A percentile compares a stretch with the other conserved stretches of the same genome.
Conservation (phyloP, 2,797 vertebrate genomes). For the Takifugu ocellatus region DNA sequence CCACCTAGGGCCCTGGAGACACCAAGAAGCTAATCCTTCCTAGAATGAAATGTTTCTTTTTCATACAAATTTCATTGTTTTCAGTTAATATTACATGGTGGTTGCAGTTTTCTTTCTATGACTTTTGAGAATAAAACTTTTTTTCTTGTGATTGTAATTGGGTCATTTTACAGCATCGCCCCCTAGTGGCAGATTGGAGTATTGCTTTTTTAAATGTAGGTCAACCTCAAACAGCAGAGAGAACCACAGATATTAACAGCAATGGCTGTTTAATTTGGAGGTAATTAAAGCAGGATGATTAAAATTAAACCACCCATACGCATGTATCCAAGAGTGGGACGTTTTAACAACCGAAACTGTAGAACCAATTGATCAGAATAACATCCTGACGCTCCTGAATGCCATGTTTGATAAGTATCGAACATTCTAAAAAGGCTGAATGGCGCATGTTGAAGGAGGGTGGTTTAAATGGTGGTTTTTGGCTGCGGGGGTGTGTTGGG, state of each 20-base stretch:
- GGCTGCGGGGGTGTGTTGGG: too few relatives aligned
- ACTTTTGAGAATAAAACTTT: constrained; percentile 60
- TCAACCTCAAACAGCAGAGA: constrained; percentile 20
- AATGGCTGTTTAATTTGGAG: too few relatives aligned
- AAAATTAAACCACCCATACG: too few relatives aligned
- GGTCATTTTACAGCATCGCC: constrained; percentile 26
- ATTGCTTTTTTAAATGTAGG: constrained; percentile 40
- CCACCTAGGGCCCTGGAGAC: constrained; percentile 51
- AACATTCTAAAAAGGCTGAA: too few relatives aligned
- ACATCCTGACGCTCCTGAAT: too few relatives aligned
- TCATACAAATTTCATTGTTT: constrained; percentile 10
- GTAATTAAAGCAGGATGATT: too few relatives aligned
- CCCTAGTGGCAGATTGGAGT: constrained; percentile 29
- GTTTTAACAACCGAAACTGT: too few relatives aligned
- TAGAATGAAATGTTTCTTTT: constrained; percentile 4
- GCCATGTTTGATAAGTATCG: too few relatives aligned
- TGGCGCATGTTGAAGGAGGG: too few relatives aligned
- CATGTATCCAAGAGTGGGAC: too few relatives aligned
- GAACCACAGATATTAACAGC: background rate
- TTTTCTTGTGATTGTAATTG: constrained; percentile 21
- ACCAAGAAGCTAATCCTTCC: constrained; percentile 1
- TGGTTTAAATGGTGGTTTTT: too few relatives aligned
- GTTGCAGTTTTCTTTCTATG: constrained; percentile 36
- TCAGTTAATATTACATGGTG: background rate
- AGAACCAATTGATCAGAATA: too few relatives aligned